These are phyloP conservation scores for Cephus nigrinus DNA, from an alignment of 2,888 invertebrate genomes.

Conservation along the genomic window DNA sequence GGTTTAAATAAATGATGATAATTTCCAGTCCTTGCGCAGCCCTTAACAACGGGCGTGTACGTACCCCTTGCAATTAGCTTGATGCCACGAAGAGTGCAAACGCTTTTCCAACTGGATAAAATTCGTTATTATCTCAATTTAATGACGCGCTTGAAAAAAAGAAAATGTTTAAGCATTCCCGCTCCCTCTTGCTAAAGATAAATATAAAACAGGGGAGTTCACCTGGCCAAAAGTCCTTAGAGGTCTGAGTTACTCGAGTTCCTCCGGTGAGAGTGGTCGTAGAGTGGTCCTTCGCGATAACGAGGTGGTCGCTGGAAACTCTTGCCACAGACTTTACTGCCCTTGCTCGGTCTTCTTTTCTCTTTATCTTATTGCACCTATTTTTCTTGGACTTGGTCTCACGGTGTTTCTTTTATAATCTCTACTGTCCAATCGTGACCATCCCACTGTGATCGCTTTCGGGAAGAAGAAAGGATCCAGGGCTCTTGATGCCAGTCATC, in stretches of 20 bases:
- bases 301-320: neutral
- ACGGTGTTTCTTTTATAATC: neutral
- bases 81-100: neutral
- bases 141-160: neutral
- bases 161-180: neutral
- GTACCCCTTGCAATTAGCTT: constrained; percentile 39
- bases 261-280: neutral
- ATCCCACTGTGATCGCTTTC: neutral
- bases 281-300: neutral
- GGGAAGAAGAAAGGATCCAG: neutral
- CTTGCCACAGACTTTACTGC: neutral
- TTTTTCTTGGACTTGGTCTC: neutral
- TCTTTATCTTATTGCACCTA: neutral
- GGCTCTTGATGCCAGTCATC: neutral
- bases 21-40: neutral
- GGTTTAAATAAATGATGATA: neutral
- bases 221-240: neutral
- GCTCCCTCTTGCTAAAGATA: neutral
- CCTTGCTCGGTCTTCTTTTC: neutral
- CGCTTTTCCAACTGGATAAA: constrained; percentile 23
- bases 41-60: constrained; percentile 19
- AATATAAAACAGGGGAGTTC: neutral
- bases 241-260: neutral
- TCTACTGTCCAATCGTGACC: neutral
- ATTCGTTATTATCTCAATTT: constrained; percentile 40